These are phyloP conservation scores for Buceros bicornis DNA, from an alignment of 2,797 vertebrate species.

Conservation along the genomic window DNA sequence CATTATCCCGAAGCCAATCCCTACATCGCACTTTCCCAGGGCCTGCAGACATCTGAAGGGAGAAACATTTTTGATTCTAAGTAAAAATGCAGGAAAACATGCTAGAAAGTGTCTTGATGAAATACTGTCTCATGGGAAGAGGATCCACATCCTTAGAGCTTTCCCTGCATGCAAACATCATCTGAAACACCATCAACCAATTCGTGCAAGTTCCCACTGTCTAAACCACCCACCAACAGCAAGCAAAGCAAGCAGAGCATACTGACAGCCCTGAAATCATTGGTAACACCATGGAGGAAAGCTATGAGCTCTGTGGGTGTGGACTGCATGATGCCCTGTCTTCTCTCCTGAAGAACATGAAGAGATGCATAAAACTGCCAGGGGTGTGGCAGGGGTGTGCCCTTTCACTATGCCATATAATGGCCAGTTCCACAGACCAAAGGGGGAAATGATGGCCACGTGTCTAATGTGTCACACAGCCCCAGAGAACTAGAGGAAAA, in stretches of 20 bases:
- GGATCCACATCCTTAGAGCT: not conserved
- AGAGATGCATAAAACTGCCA: not conserved
- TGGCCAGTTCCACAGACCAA: not conserved
- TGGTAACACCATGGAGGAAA: fast-evolving
- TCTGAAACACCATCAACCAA: not conserved
- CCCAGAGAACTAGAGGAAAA: not conserved
- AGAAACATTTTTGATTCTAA: not conserved
- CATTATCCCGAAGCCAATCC: not conserved
- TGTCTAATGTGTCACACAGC: not conserved
- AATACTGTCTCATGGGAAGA: not conserved
- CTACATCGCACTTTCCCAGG: not conserved
- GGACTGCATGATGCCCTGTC: fast-evolving
- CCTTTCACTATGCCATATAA: not conserved
- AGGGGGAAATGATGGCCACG: fast-evolving
- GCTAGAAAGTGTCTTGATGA: not conserved
- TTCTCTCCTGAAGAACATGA: not conserved
- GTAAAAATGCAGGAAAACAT: not conserved
- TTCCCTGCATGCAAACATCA: not conserved
- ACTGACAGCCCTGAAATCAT: not conserved
- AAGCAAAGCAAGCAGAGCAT: not conserved
- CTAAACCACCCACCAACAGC: not conserved
- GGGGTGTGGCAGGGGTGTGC: fast-evolving
- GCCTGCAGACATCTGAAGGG: not conserved
- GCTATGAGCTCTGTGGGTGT: not conserved
- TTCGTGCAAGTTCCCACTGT: not conserved